Base-by-base conservation (phyloP, 2,888 invertebrate genomes). In the Leptinotarsa juncta region DNA sequence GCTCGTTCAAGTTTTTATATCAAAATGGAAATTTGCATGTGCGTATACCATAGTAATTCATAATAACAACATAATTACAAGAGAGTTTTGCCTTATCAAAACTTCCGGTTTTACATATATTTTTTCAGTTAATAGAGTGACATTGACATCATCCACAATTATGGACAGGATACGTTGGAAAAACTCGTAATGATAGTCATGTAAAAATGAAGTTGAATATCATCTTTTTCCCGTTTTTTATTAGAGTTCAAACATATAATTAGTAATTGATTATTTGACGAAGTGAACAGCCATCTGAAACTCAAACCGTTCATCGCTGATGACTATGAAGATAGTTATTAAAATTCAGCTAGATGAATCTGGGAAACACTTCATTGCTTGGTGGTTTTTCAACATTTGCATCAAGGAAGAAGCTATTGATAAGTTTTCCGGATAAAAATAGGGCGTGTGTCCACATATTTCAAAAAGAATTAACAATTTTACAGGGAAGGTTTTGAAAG, bases 41-140 rank as follows among this genome's bases (percentile, higher is more conserved):
- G 67, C 26, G 26, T 50, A 51, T 20, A 42, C 51, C 48, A 51
- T 10, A 50, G 32, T 42, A 42, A 32, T 67, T 51, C 51, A 67
- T 67, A 26, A 67, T 26, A 67, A 23, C 67, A 51, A 51, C 67
- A 50, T 67, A 67, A 67, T 67, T 67, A 67, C 67, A 67, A 67
- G 51, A 51, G n/a, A 42, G 51, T 67, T 67, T 32, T 50, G 50
- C 67, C 23, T 51, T 67, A 67, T 67, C 67, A 67, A 67, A 67
- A 48, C 67, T 67, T 67, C 67, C 67, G 49, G 67, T 67, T 67
- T 67, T 62, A 15, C 32, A 20, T 51, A 67, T 15, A 50, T 67
- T 67, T 67, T 67, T 67, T 67, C 48, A 26, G 32, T 67, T 67
- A 67, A 50, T 67, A 18, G 62, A 32, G 26, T 51, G 67, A 67